Percentiles rank a stretch among this genome's conserved stretches.
Conservation (phyloP, 2,797 vertebrate species). For the Trachops cirrhosus region DNA sequence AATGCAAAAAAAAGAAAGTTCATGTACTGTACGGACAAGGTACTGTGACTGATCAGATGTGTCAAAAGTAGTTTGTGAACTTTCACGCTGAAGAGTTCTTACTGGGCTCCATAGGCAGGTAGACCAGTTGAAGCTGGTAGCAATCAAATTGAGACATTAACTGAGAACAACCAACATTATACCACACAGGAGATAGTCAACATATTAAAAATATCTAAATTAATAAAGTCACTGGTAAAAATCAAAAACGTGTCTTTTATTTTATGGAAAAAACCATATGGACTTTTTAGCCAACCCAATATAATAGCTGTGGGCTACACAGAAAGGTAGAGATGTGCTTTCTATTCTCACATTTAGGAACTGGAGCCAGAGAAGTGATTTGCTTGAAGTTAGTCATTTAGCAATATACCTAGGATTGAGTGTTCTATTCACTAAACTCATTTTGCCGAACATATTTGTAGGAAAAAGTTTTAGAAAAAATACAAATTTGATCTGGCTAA, state of each 20-base stretch:
- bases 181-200: neutral
- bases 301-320: neutral
- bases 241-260: neutral
- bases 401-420: neutral
- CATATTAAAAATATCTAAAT: neutral
- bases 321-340: neutral
- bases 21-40: neutral
- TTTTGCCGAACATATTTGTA: neutral
- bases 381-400: neutral
- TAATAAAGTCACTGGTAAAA: neutral
- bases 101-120: neutral
- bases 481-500: neutral
- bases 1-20: neutral
- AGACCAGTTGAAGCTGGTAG: neutral
- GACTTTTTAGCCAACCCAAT: neutral
- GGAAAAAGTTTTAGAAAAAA: slow-evolving; percentile 2
- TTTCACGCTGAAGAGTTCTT: neutral
- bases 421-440: neutral
- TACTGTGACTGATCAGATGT: neutral
- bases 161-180: neutral
- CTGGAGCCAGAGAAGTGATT: neutral
- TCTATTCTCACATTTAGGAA: neutral
- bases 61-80: neutral
- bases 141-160: neutral
- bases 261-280: neutral